Conservation (phyloP, 1,140 invertebrate species). For the Neotoxoptera formosana region DNA sequence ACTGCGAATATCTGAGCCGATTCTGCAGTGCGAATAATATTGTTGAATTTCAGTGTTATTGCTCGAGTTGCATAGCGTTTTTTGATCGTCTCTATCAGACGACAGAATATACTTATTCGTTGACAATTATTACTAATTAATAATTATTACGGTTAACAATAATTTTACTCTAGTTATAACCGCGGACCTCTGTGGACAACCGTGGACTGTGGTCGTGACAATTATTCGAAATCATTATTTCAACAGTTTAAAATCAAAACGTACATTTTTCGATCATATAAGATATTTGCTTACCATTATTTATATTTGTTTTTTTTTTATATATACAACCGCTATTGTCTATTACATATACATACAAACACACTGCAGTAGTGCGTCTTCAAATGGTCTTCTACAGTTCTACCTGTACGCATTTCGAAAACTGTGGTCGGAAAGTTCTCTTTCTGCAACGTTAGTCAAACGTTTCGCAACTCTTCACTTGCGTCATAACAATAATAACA, state of each 20-base stretch:
- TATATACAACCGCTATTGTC: background rate
- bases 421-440: background rate
- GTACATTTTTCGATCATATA: background rate
- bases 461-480: background rate
- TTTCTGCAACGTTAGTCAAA: background rate
- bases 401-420: background rate
- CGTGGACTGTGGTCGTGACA: too few species aligned
- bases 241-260: too few species aligned
- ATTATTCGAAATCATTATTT: too few species aligned
- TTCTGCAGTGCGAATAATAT: background rate
- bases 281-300: background rate
- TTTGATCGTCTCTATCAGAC: background rate
- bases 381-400: background rate
- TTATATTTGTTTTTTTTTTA: too few species aligned
- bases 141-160: background rate
- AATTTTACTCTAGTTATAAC: too few species aligned
- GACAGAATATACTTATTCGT: background rate
- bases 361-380: background rate
- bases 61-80: background rate
- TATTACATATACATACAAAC: background rate
- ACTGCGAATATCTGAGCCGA: background rate
- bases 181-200: too few species aligned
- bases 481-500: constrained; percentile 1
- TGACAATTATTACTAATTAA: background rate
- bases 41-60: background rate